Conservation (phyloP, 2,113 vertebrate species). For the Tricholaema leucomelas region DNA sequence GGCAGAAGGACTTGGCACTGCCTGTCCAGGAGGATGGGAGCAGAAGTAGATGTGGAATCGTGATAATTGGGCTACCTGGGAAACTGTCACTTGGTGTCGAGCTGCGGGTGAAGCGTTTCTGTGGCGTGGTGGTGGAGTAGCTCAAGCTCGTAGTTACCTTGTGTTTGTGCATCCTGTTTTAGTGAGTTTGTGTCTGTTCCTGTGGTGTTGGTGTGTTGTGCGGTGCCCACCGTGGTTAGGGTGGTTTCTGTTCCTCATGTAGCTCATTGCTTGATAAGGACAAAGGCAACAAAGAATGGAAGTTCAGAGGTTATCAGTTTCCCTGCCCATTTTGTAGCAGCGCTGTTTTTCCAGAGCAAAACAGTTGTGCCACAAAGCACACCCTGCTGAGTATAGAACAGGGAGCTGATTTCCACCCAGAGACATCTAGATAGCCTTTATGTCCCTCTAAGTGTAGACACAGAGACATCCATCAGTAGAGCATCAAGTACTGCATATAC, state of each 20-base stretch:
- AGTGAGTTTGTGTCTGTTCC: not conserved
- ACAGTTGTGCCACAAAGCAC: not conserved
- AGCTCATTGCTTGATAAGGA: not conserved
- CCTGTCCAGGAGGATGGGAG: not conserved
- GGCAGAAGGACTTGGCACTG: not conserved
- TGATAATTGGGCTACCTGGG: not conserved
- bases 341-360: not conserved
- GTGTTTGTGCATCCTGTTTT: not conserved
- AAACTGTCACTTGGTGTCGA: not conserved
- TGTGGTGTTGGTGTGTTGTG: not conserved
- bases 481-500: not conserved
- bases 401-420: not conserved
- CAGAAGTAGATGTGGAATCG: not conserved
- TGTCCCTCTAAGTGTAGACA: too few relatives aligned
- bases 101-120: not conserved
- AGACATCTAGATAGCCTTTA: not conserved
- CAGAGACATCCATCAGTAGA: not conserved
- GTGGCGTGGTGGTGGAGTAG: not conserved
- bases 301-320: not conserved
- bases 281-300: not conserved
- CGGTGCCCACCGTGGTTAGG: fast-evolving
- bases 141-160: not conserved
- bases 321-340: not conserved
- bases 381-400: not conserved
- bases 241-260: not conserved